Evolutionary conservation across 2,797 vertebrate genomes (phyloP).

Genomic region (Myiotriccus ornatus): DNA sequence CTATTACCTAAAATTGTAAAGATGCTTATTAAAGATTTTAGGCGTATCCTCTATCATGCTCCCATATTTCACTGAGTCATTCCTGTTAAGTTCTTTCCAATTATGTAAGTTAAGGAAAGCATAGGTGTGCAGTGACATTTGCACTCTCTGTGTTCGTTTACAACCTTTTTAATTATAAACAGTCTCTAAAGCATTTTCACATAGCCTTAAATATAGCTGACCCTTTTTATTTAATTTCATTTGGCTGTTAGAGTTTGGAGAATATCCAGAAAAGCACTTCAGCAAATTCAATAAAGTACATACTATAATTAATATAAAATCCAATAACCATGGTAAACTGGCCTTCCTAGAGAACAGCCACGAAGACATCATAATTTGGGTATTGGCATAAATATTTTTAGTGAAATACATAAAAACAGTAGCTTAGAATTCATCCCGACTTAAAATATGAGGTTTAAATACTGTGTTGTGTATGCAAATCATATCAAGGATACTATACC

Average conservation of each 20-base stretch:
- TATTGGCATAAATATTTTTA: constrained; percentile 46
- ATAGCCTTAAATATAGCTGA: constrained; percentile 76
- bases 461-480: background rate
- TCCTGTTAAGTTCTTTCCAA: background rate
- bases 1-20: background rate
- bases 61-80: background rate
- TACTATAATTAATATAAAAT: constrained; percentile 79
- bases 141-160: constrained; percentile 60
- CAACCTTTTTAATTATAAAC: constrained; percentile 73
- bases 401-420: constrained; percentile 25
- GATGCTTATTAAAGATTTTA: background rate
- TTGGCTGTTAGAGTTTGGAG: constrained; percentile 84
- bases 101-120: background rate
- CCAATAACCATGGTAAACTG: constrained; percentile 61
- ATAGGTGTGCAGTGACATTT: constrained; percentile 29
- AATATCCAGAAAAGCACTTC: constrained; percentile 85
- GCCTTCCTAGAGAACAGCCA: constrained; percentile 47
- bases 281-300: constrained; percentile 81
- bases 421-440: background rate
- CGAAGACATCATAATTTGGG: constrained; percentile 62
- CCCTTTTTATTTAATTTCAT: constrained; percentile 85
- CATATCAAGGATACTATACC: background rate
- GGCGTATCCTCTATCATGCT: background rate
- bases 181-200: constrained; percentile 70
- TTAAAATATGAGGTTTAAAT: background rate